phyloP scores from a whole-genome alignment of 92 coral and sea anemone species.

The Ricordea florida region DNA sequence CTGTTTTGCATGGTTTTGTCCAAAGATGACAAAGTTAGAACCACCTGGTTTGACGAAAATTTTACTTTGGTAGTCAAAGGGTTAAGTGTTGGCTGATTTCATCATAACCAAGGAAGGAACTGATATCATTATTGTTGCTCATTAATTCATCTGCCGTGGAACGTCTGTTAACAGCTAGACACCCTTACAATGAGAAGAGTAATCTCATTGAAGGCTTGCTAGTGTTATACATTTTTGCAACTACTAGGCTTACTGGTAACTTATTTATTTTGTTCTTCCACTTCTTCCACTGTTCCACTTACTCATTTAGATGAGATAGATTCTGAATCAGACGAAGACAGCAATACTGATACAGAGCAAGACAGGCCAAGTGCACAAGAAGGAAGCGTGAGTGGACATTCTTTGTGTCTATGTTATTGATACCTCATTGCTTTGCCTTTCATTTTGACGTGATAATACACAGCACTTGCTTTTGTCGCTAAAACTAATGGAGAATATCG shows the following conservation, averaged over 20 bases:
- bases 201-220: too few species aligned
- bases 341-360: slow-evolving; percentile 13
- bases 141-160: slow-evolving; percentile 8
- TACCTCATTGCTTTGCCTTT: too few species aligned
- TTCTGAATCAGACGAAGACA: slow-evolving; percentile 26
- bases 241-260: not conserved
- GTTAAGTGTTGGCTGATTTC: too few species aligned
- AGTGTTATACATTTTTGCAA: not conserved
- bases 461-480: not conserved
- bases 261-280: not conserved
- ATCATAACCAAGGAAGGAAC: too few species aligned
- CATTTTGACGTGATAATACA: too few species aligned
- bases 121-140: slow-evolving; percentile 5
- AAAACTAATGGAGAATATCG: not conserved
- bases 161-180: not conserved
- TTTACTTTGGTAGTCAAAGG: too few species aligned
- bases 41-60: too few species aligned
- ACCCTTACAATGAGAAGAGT: not conserved
- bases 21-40: too few species aligned
- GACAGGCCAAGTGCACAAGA: slow-evolving; percentile 6
- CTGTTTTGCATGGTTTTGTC: slow-evolving; percentile 10
- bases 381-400: slow-evolving; percentile 14
- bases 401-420: too few species aligned
- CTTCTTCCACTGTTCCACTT: not conserved
- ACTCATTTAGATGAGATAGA: not conserved